Percentiles rank a stretch among this genome's conserved stretches.
phyloP scores from a whole-genome alignment of 2,888 invertebrate genomes.

The Thecophora atra region DNA sequence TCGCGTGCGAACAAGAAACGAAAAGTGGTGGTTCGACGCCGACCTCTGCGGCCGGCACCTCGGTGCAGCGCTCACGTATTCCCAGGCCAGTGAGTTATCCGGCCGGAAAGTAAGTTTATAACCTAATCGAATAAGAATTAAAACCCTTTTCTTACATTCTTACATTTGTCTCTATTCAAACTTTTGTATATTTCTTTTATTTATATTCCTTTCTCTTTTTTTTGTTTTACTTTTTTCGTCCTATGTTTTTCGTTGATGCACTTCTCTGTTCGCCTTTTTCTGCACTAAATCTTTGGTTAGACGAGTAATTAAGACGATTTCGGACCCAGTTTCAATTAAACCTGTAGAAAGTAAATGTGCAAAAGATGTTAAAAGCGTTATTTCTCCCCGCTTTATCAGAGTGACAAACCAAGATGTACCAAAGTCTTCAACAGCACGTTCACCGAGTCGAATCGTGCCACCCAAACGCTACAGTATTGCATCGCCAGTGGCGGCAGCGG shows the following conservation, averaged over 20 bases:
- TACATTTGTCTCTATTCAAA: not conserved
- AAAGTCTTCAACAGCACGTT: conserved; percentile 55
- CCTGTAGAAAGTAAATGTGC: conserved; percentile 4
- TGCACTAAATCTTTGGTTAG: not conserved
- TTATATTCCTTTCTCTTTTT: conserved; percentile 39
- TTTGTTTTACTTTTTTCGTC: conserved; percentile 38
- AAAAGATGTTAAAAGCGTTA: conserved; percentile 36
- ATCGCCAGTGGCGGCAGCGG: conserved; percentile 42
- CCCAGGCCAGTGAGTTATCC: conserved; percentile 66
- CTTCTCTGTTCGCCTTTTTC: conserved; percentile 37
- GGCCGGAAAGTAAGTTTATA: conserved; percentile 63
- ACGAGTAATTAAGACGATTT: not conserved
- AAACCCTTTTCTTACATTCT: conserved; percentile 11
- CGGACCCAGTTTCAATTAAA: not conserved
- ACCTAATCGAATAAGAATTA: no score
- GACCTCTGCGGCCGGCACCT: conserved; percentile 56
- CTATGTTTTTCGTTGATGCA: conserved; percentile 40
- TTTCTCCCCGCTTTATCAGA: conserved; percentile 59
- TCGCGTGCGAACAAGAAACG: conserved; percentile 62
- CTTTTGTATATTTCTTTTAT: conserved; percentile 1
- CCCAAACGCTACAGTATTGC: conserved; percentile 64
- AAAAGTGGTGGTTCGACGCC: conserved; percentile 66
- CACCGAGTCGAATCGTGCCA: conserved; percentile 65
- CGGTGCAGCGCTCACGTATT: conserved; percentile 63
- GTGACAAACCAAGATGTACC: conserved; percentile 55